These are phyloP conservation scores for Terebella lapidaria DNA, from an alignment of 2,888 invertebrate genomes.

Conservation along the genomic window DNA sequence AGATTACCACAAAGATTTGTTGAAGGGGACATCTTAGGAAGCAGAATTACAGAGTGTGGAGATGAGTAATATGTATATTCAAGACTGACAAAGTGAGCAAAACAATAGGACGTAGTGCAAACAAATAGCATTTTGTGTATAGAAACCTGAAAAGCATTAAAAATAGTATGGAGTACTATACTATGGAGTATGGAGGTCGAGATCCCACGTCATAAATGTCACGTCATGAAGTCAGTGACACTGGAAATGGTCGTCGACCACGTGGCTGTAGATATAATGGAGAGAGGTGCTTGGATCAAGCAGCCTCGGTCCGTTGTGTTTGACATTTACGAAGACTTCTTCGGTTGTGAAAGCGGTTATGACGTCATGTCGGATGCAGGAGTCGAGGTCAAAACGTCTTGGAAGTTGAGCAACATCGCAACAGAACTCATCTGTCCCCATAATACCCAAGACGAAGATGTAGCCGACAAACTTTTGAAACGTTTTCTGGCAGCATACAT, in stretches of 20 bases:
- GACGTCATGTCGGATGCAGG: slow-evolving; percentile 2
- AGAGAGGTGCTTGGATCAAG: neutral
- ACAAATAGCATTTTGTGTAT: too few species aligned
- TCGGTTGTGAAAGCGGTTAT: slow-evolving; percentile 10
- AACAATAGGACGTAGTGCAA: too few species aligned
- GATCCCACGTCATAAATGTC: neutral
- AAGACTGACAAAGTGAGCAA: too few species aligned
- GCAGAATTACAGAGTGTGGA: too few species aligned
- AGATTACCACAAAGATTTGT: too few species aligned
- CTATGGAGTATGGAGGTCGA: too few species aligned
- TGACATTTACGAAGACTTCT: slow-evolving; percentile 18
- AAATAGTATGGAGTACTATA: too few species aligned
- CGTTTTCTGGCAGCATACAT: neutral
- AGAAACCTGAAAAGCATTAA: too few species aligned
- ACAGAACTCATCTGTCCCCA: slow-evolving; percentile 6
- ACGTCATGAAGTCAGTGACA: neutral
- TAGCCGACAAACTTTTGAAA: slow-evolving; percentile 1
- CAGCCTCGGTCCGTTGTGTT: slow-evolving; percentile 5
- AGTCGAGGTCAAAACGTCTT: too few species aligned
- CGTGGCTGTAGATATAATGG: slow-evolving; percentile 5
- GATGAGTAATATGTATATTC: too few species aligned
- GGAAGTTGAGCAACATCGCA: too few species aligned
- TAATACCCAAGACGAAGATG: slow-evolving; percentile 5
- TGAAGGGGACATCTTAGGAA: too few species aligned
- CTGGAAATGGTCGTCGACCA: slow-evolving; percentile 4